Evolutionary conservation across 2,113 vertebrate species (phyloP).

Genomic region (Merops nubicus): DNA sequence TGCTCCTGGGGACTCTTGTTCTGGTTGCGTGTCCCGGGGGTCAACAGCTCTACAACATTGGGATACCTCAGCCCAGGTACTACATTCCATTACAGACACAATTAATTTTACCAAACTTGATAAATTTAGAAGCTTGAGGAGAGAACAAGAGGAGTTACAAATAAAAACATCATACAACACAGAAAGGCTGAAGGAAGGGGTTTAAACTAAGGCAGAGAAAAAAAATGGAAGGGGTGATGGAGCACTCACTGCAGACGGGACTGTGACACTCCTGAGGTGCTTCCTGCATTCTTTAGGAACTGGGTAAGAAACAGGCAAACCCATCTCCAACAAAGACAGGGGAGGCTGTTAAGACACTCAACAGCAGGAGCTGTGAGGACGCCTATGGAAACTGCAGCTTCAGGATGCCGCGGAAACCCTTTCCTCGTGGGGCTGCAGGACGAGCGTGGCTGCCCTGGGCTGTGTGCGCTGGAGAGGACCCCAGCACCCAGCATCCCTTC

Average conservation of each 20-base stretch:
- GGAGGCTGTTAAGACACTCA: neutral
- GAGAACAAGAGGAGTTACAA: neutral
- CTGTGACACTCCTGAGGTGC: neutral
- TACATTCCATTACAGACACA: neutral
- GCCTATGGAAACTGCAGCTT: neutral
- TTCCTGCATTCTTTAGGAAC: neutral
- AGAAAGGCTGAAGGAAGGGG: neutral
- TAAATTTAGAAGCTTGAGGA: neutral
- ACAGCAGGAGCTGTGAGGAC: neutral
- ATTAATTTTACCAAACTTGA: neutral
- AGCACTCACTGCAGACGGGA: neutral
- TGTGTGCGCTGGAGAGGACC: neutral
- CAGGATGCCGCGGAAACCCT: neutral
- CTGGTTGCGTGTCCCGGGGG: fast-evolving
- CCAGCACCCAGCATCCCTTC: neutral
- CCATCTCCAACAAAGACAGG: neutral
- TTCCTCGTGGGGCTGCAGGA: neutral
- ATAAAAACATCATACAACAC: neutral
- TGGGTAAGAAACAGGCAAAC: neutral
- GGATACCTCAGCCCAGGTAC: neutral
- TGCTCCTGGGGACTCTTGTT: neutral
- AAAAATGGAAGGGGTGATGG: neutral
- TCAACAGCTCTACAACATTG: fast-evolving
- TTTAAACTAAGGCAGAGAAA: neutral
- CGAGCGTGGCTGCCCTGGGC: fast-evolving